Percentiles rank a stretch among this genome's conserved stretches.
These are phyloP conservation scores for Orchesella flavescens DNA, from an alignment of 2,888 invertebrate species.

Conservation along the genomic window DNA sequence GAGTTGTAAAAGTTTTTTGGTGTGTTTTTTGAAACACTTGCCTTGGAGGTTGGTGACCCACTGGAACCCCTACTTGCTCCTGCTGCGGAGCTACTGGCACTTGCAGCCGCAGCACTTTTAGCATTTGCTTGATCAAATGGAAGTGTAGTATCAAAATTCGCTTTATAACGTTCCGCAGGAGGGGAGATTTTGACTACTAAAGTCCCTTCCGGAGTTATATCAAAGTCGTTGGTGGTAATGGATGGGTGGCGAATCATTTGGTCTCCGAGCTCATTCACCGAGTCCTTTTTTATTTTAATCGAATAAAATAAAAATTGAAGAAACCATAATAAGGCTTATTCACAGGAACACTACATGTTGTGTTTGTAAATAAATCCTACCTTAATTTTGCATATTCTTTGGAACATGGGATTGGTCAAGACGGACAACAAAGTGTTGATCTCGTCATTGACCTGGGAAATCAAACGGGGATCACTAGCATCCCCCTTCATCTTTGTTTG, in stretches of 20 bases:
- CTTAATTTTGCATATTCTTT: conserved; percentile 88
- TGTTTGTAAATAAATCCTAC: conserved; percentile 70
- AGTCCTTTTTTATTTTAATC: conserved; percentile 81
- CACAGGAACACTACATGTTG: too few relatives aligned
- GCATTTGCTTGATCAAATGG: conserved; percentile 23
- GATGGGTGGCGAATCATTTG: conserved; percentile 93
- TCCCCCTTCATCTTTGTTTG: conserved; percentile 68
- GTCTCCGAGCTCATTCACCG: conserved; percentile 87
- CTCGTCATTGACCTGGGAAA: conserved; percentile 84
- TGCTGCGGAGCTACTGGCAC: too few relatives aligned
- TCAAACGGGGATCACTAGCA: conserved; percentile 85
- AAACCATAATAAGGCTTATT: too few relatives aligned
- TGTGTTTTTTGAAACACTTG: background rate
- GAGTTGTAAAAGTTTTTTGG: background rate
- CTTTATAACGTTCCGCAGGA: conserved; percentile 68
- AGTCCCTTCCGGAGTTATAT: conserved; percentile 88
- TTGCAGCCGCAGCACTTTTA: background rate
- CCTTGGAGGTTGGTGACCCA: background rate
- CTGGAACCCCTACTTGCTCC: conserved; percentile 11
- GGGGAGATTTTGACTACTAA: conserved; percentile 81
- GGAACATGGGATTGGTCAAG: conserved; percentile 89
- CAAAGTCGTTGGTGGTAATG: conserved; percentile 93
- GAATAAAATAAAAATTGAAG: conserved; percentile 71
- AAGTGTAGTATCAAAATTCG: conserved; percentile 68
- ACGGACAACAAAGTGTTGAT: conserved; percentile 87